phyloP scores from a whole-genome alignment of 1,140 invertebrate species.

The Anthonomus grandis region DNA sequence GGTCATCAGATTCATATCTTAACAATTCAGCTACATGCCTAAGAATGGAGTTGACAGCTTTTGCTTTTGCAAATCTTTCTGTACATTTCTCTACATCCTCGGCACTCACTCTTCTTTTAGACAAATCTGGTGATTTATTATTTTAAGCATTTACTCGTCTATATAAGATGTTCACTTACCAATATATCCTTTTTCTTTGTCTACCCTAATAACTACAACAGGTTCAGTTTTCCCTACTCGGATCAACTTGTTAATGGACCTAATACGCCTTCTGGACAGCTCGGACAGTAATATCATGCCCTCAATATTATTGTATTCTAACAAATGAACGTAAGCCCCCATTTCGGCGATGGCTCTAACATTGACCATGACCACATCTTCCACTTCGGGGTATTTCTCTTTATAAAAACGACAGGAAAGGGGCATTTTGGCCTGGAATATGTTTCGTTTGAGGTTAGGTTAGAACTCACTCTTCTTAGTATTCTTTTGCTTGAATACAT shows the following conservation, averaged over 20 bases:
- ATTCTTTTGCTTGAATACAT: too few species aligned
- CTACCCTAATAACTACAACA: constrained; percentile 98
- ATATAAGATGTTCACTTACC: constrained; percentile 10
- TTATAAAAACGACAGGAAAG: constrained; percentile 97
- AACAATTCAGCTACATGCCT: constrained; percentile 95
- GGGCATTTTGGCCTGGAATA: constrained; percentile 67
- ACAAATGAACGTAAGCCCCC: constrained; percentile 97
- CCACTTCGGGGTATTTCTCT: constrained; percentile 96
- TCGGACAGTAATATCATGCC: constrained; percentile 96
- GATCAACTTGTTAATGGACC: constrained; percentile 99
- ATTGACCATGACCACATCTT: constrained; percentile 99
- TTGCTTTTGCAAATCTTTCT: constrained; percentile 97
- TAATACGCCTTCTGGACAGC: constrained; percentile 94
- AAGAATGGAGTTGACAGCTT: constrained; percentile 97
- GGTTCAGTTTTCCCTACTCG: constrained; percentile 98
- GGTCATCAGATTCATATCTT: constrained; percentile 84
- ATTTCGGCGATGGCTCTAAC: constrained; percentile 98
- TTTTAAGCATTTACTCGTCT: not conserved
- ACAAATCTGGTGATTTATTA: constrained; percentile 70
- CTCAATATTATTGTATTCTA: constrained; percentile 99
- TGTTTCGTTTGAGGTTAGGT: constrained; percentile 21
- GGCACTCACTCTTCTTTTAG: constrained; percentile 95
- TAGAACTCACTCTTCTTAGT: too few species aligned
- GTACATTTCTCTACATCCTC: constrained; percentile 98
- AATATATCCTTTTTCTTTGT: constrained; percentile 99